Evolutionary conservation across 2,888 invertebrate genomes (phyloP).

Genomic region (Pyralis farinalis): DNA sequence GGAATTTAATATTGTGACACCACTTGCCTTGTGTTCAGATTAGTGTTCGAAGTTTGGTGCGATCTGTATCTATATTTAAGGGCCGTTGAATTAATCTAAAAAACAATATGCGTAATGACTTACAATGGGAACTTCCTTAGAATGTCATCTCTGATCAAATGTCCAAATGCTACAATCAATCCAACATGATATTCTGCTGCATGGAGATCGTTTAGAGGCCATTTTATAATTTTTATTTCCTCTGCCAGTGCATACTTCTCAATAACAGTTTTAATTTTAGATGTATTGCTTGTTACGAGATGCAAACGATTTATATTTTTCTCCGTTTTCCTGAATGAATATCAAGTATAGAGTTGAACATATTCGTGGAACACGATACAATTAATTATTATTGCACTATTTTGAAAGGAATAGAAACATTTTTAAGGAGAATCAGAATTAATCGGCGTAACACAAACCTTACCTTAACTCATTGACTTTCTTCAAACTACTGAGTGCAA

Average conservation of each 20-base stretch:
- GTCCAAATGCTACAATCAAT: conserved; percentile 96
- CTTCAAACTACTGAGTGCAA: conserved; percentile 88
- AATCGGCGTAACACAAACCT: conserved; percentile 25
- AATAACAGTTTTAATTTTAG: conserved; percentile 82
- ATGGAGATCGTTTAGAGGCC: conserved; percentile 80
- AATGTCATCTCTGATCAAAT: conserved; percentile 89
- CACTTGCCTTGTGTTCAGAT: no score
- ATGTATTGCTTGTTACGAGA: conserved; percentile 85
- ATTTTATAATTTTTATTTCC: conserved; percentile 82
- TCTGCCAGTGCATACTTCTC: conserved; percentile 84
- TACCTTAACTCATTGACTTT: conserved; percentile 85
- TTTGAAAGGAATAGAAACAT: neutral
- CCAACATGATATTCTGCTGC: conserved; percentile 88
- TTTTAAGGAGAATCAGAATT: neutral
- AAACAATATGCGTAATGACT: conserved; percentile 65
- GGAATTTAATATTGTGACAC: no score
- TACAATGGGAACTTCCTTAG: conserved; percentile 91
- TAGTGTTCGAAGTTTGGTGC: no score
- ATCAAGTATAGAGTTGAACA: neutral
- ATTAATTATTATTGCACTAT: neutral
- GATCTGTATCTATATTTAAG: no score
- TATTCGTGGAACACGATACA: no score
- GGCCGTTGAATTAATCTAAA: no score
- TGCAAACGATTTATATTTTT: conserved; percentile 79
- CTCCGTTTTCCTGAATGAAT: conserved; percentile 71